Evolutionary conservation across 2,888 invertebrate species (phyloP), one percentile per base, ranked within the genome.

Genomic region (Drosophila pegasa): DNA sequence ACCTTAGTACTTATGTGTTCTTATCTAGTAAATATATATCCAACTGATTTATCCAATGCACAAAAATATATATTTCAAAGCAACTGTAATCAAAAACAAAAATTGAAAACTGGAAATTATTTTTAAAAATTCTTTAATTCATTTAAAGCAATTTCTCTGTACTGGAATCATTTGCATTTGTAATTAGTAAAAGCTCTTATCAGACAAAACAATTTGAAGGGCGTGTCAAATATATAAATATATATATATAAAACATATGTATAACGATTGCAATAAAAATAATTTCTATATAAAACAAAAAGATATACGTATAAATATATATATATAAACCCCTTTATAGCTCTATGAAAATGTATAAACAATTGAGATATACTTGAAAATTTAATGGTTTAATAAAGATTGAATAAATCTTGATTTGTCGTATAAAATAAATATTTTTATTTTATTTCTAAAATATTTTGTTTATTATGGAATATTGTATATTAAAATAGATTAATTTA

Each of bases 191-290:
- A 48, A 55, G 35, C 22, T 71, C 20, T 33, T 31, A 16, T 54
- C 70, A 52, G 35, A 56, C 37, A 31, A 37, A 58, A 50, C 7
- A 51, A 51, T 48, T 56, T 62, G 45, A 55, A 55, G 37, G 16
- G 20, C 58, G 25, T 55, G 43, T 56, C 37, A 20, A 38, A 47
- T 50, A 35, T 16, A 50, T 45, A 27, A 16, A 27, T 27, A 45
- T 16, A 45, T 38, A 38, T 20, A 40, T 18, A 20, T 20, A 29
- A 45, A 52, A 64, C 52, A 51, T 54, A 77, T 67, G 78, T 80
- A 66, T 71, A 78, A 64, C 74, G 75, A 72, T 69, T 79, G 62
- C 62, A 71, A 73, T 57, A 65, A 62, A 64, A 75, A 59, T 18
- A 38, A 67, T 47, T 54, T 61, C 45, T 52, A 66, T 55, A 45